Percentiles rank a stretch among this genome's conserved stretches.
These are phyloP conservation scores for Fulmarus glacialis DNA, from an alignment of 2,113 vertebrate genomes.

Conservation along the genomic window DNA sequence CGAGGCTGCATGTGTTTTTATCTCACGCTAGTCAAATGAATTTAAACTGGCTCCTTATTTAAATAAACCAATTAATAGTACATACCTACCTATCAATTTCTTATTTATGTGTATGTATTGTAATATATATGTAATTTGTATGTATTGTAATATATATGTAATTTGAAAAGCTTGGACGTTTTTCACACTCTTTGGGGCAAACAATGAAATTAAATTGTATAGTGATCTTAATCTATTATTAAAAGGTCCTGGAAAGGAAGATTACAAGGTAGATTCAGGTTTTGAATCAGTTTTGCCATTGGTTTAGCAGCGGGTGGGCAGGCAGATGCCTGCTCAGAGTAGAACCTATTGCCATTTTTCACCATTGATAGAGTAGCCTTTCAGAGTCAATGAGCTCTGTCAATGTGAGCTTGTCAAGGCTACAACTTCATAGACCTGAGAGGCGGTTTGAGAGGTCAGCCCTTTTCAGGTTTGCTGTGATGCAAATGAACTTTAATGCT, in stretches of 20 bases:
- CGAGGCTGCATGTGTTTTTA: neutral
- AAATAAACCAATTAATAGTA: conserved; percentile 6
- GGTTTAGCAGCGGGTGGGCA: conserved; percentile 88
- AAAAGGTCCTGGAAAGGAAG: conserved; percentile 79
- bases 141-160: conserved; percentile 25
- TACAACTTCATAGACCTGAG: conserved; percentile 93
- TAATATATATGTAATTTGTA: conserved; percentile 47
- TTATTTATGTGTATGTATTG: conserved; percentile 32
- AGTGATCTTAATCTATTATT: conserved; percentile 84
- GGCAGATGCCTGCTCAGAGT: conserved; percentile 92
- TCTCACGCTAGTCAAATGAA: neutral
- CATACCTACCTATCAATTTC: conserved; percentile 33
- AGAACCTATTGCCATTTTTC: conserved; percentile 88
- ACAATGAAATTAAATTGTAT: conserved; percentile 79
- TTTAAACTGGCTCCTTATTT: neutral
- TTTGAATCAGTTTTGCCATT: conserved; percentile 84
- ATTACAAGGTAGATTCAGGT: conserved; percentile 85
- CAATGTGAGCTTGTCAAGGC: conserved; percentile 94
- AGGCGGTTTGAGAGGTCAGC: conserved; percentile 96
- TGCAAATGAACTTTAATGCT: conserved; percentile 99
- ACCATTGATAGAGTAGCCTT: conserved; percentile 97
- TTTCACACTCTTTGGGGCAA: conserved; percentile 33
- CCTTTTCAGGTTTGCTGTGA: conserved; percentile 96
- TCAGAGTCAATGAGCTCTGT: conserved; percentile 98
- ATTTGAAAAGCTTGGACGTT: conserved; percentile 61